Percentiles rank a stretch among this genome's conserved stretches.
These are phyloP conservation scores for Acrocyrtus sp. DNA, from an alignment of 2,888 invertebrate species.

Conservation along the genomic window DNA sequence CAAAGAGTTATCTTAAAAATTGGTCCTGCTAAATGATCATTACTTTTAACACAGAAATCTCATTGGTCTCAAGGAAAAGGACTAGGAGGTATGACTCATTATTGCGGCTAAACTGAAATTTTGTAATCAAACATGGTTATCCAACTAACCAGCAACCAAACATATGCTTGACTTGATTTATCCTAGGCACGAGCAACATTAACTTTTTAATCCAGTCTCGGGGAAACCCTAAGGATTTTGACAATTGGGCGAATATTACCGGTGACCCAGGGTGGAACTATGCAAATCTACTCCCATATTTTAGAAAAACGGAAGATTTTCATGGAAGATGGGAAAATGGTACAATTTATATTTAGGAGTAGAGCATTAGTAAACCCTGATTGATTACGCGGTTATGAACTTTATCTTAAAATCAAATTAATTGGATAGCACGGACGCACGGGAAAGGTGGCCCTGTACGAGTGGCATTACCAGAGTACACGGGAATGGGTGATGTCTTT, in stretches of 20 bases:
- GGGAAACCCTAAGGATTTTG: constrained; percentile 57
- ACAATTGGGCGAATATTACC: constrained; percentile 53
- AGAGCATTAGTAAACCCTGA: too few relatives aligned
- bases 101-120: background rate
- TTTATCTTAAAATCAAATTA: too few relatives aligned
- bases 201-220: constrained; percentile 57
- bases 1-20: background rate
- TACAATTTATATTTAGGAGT: too few relatives aligned
- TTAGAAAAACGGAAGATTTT: constrained; percentile 44
- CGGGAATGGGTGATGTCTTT: constrained; percentile 53
- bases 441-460: constrained; percentile 53
- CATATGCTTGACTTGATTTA: too few relatives aligned
- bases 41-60: constrained; percentile 42
- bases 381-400: too few relatives aligned
- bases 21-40: constrained; percentile 1
- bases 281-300: constrained; percentile 43
- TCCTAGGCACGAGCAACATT: constrained; percentile 54
- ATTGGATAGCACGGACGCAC: constrained; percentile 46
- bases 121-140: background rate
- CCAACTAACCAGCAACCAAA: background rate
- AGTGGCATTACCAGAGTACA: constrained; percentile 59
- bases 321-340: constrained; percentile 47
- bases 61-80: constrained; percentile 60
- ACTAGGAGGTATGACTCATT: constrained; percentile 40
- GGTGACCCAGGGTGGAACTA: constrained; percentile 40